Evolutionary conservation across 53 echinoderm and acorn worm species (phyloP).

Genomic region (Paelopatides confundens): DNA sequence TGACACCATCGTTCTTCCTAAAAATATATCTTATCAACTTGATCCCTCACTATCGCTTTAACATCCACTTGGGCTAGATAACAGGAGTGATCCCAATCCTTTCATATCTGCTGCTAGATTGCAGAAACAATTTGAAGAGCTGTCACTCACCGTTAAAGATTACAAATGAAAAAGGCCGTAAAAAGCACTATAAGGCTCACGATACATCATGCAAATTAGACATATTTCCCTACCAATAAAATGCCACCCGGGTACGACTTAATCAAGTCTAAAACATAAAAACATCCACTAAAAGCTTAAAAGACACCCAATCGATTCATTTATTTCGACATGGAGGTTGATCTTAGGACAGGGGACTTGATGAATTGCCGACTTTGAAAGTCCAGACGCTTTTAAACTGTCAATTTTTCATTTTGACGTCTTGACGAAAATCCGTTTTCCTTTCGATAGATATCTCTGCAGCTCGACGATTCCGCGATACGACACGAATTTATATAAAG

Average conservation of each 20-base stretch:
- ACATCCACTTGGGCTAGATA: constrained; percentile 17
- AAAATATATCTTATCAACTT: background rate
- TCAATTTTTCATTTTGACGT: constrained; percentile 49
- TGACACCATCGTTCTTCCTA: too few relatives aligned
- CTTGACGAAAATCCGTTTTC: background rate
- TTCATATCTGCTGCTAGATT: constrained; percentile 12
- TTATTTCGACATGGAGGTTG: constrained; percentile 37
- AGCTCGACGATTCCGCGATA: background rate
- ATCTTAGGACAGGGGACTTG: constrained; percentile 39
- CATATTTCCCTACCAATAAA: constrained; percentile 43
- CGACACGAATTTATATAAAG: too few relatives aligned
- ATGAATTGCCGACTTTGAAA: constrained; percentile 49
- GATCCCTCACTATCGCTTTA: constrained; percentile 14
- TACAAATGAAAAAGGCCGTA: constrained; percentile 43
- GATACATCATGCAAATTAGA: constrained; percentile 45
- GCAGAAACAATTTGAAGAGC: constrained; percentile 41
- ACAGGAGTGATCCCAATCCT: background rate
- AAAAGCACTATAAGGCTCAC: constrained; percentile 22
- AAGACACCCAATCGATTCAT: constrained; percentile 49
- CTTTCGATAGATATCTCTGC: background rate
- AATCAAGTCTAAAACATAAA: constrained; percentile 49
- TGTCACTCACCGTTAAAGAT: constrained; percentile 38
- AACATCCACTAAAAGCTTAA: constrained; percentile 42
- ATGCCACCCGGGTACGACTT: constrained; percentile 37
- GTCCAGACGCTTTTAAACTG: constrained; percentile 49